phyloP scores from a whole-genome alignment of 2,797 vertebrate genomes.

The Typhlichthys eigenmanni region DNA sequence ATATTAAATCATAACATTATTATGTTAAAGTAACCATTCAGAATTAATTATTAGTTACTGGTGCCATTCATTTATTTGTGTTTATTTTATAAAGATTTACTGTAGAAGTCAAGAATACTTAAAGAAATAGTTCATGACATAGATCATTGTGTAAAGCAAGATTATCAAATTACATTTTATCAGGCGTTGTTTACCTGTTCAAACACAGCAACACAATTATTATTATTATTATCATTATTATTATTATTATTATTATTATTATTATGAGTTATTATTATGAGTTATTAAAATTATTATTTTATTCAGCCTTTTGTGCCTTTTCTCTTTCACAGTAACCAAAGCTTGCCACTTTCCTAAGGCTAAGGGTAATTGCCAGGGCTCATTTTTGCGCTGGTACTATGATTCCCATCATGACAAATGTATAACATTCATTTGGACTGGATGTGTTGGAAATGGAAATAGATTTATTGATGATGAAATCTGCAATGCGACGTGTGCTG shows the following conservation, averaged over 20 bases:
- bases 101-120: too few relatives aligned
- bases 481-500: constrained; percentile 74
- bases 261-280: not conserved
- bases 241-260: too few relatives aligned
- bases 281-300: not conserved
- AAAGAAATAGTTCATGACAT: not conserved
- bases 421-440: constrained; percentile 65
- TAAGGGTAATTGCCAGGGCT: constrained; percentile 32
- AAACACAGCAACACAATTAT: not conserved
- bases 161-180: not conserved
- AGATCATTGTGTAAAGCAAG: too few relatives aligned
- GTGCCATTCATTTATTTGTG: too few relatives aligned
- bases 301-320: not conserved
- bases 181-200: not conserved
- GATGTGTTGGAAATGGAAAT: constrained; percentile 73
- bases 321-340: constrained; percentile 36
- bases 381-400: constrained; percentile 58
- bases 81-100: too few relatives aligned
- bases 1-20: too few relatives aligned
- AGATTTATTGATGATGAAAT: constrained; percentile 28
- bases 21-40: too few relatives aligned
- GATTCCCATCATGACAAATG: constrained; percentile 58
- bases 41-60: too few relatives aligned
- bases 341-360: constrained; percentile 42
- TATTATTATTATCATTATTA: too few relatives aligned